phyloP scores from a whole-genome alignment of 2,888 invertebrate species.

The Trissolcus brochymenae region DNA sequence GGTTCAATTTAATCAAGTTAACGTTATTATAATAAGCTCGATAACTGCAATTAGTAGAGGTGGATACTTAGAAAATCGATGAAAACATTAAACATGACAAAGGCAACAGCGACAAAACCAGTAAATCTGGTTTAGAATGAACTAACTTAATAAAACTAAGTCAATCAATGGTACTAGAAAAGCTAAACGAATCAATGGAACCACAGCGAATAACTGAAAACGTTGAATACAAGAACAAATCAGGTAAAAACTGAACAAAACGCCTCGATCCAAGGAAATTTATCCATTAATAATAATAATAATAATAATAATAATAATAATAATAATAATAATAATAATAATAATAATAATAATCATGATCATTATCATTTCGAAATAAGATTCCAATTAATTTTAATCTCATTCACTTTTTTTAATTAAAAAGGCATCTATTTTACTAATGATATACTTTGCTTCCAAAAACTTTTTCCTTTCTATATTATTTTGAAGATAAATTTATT shows the following conservation, averaged over 20 bases:
- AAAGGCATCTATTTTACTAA: too few species aligned
- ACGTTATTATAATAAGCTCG: background rate
- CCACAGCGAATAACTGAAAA: constrained; percentile 14
- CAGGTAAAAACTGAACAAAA: too few species aligned
- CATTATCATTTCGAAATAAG: too few species aligned
- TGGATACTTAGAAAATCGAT: constrained; percentile 39
- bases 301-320: constrained; percentile 3
- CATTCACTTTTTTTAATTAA: too few species aligned
- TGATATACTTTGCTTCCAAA: too few species aligned
- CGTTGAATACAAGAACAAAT: background rate
- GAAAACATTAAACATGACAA: constrained; percentile 39
- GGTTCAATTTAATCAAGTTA: constrained; percentile 6
- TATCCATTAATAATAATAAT: background rate
- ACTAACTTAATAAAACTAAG: constrained; percentile 48
- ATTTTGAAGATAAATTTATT: too few species aligned
- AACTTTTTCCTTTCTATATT: too few species aligned
- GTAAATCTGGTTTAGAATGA: constrained; percentile 48
- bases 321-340: constrained; percentile 15
- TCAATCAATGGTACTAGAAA: constrained; percentile 38
- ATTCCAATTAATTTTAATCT: too few species aligned
- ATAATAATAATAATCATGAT: constrained; percentile 4
- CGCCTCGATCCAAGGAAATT: too few species aligned
- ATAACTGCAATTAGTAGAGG: constrained; percentile 11
- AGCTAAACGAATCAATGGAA: constrained; percentile 43
- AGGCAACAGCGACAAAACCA: constrained; percentile 18